Conservation (phyloP, 92 coral and sea anemone species). For the Umimayanthus kanabou region DNA sequence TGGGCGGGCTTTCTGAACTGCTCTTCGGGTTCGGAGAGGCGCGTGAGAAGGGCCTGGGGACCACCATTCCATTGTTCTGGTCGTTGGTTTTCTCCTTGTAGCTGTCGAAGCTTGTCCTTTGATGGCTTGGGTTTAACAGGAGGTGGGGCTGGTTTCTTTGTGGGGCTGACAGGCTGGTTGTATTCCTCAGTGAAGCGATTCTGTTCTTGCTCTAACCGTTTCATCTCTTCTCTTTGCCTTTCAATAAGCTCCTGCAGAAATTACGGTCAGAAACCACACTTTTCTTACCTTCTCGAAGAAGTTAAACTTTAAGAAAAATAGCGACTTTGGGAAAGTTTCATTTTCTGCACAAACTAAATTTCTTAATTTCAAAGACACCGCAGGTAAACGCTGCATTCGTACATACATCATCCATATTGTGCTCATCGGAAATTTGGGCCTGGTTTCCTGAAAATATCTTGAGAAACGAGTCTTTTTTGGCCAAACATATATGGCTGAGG, state of each 20-base stretch:
- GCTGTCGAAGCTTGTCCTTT: slow-evolving; percentile 54
- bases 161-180: slow-evolving; percentile 15
- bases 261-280: no score
- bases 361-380: no score
- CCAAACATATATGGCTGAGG: no score
- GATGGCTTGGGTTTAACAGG: slow-evolving; percentile 95
- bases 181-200: slow-evolving; percentile 39
- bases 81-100: slow-evolving; percentile 26
- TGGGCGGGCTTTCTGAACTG: slow-evolving; percentile 13
- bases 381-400: no score
- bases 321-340: no score
- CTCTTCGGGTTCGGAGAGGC: slow-evolving; percentile 4
- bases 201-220: slow-evolving; percentile 50
- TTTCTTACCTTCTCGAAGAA: no score
- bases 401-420: no score
- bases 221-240: slow-evolving; percentile 49
- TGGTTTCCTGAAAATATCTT: no score
- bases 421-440: no score
- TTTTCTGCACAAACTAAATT: no score
- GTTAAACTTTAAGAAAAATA: no score
- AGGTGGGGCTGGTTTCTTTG: slow-evolving; percentile 80
- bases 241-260: slow-evolving; percentile 30
- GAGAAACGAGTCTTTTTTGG: no score
- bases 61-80: slow-evolving; percentile 37
- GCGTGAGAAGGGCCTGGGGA: neutral